phyloP scores from a whole-genome alignment of 2,888 invertebrate genomes.

The Thumatha senex region DNA sequence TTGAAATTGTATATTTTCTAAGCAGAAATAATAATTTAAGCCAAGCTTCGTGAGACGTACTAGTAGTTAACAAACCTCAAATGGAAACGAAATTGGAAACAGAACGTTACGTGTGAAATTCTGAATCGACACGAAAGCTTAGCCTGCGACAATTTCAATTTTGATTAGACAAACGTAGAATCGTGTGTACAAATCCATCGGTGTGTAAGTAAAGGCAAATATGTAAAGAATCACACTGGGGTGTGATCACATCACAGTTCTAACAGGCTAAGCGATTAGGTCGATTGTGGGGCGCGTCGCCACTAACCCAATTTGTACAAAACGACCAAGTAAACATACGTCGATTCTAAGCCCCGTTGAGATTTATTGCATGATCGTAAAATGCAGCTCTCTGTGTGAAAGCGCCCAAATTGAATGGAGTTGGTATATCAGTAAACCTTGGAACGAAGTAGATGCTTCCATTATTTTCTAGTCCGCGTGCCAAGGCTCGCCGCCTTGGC shows the following conservation, averaged over 20 bases:
- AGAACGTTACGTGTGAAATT: slow-evolving; percentile 16
- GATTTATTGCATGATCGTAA: slow-evolving; percentile 71
- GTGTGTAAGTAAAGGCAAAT: slow-evolving; percentile 59
- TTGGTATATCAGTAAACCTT: slow-evolving; percentile 42
- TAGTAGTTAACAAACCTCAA: slow-evolving; percentile 5
- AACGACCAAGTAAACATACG: slow-evolving; percentile 71
- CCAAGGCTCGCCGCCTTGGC: slow-evolving; percentile 14
- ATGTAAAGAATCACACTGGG: slow-evolving; percentile 61
- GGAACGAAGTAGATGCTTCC: slow-evolving; percentile 19
- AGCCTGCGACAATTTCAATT: slow-evolving; percentile 44
- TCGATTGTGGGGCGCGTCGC: slow-evolving; percentile 58
- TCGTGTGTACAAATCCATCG: slow-evolving; percentile 48
- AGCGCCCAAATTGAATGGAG: slow-evolving; percentile 54
- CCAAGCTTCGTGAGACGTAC: too few relatives aligned
- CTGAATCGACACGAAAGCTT: slow-evolving; percentile 20
- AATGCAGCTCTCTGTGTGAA: slow-evolving; percentile 56
- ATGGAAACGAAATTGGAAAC: slow-evolving; percentile 8
- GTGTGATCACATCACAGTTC: slow-evolving; percentile 64
- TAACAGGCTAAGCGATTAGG: slow-evolving; percentile 72
- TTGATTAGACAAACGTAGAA: slow-evolving; percentile 48
- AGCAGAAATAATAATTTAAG: too few relatives aligned
- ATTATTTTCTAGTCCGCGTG: slow-evolving; percentile 31
- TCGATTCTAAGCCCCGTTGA: slow-evolving; percentile 55
- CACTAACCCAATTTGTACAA: slow-evolving; percentile 75
- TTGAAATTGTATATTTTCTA: too few relatives aligned